phyloP scores from a whole-genome alignment of 2,113 vertebrate genomes.

The Triplophysa tibetana region DNA sequence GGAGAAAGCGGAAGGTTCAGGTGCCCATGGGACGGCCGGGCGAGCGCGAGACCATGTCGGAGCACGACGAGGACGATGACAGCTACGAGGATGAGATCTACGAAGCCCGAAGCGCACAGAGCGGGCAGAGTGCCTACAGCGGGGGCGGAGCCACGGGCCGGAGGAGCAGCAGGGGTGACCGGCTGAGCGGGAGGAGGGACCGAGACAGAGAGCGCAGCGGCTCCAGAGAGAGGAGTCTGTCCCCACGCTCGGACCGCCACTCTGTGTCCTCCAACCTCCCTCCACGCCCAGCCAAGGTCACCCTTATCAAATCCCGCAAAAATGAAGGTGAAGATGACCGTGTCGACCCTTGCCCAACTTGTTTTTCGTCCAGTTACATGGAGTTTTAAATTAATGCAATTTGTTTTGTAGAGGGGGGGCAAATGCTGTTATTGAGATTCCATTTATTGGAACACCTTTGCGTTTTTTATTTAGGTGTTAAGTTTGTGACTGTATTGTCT shows the following conservation, averaged over 20 bases:
- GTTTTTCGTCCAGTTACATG: not conserved
- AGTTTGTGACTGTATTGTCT: too few relatives aligned
- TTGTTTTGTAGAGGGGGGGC: not conserved
- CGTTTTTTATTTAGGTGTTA: too few relatives aligned
- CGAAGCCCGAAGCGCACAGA: slow-evolving; percentile 80
- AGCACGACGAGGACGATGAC: slow-evolving; percentile 93
- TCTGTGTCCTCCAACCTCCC: slow-evolving; percentile 88
- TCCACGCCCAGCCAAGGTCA: slow-evolving; percentile 93
- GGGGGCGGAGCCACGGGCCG: slow-evolving; percentile 71
- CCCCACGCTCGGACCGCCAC: slow-evolving; percentile 87
- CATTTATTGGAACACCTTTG: too few relatives aligned
- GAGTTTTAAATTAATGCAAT: not conserved
- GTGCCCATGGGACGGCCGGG: slow-evolving; percentile 86
- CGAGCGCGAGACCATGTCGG: slow-evolving; percentile 88
- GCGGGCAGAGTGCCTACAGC: slow-evolving; percentile 71
- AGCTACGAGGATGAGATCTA: slow-evolving; percentile 93
- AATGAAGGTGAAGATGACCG: slow-evolving; percentile 90
- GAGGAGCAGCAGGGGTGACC: slow-evolving; percentile 76
- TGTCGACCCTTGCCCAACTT: slow-evolving; percentile 47
- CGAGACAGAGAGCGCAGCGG: slow-evolving; percentile 83
- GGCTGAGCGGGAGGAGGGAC: slow-evolving; percentile 80
- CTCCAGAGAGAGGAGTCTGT: slow-evolving; percentile 90
- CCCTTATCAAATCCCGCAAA: slow-evolving; percentile 93
- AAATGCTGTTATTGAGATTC: too few relatives aligned
- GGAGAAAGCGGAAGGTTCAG: slow-evolving; percentile 95